phyloP scores from a whole-genome alignment of 2,797 vertebrate species.

The Channa striata region DNA sequence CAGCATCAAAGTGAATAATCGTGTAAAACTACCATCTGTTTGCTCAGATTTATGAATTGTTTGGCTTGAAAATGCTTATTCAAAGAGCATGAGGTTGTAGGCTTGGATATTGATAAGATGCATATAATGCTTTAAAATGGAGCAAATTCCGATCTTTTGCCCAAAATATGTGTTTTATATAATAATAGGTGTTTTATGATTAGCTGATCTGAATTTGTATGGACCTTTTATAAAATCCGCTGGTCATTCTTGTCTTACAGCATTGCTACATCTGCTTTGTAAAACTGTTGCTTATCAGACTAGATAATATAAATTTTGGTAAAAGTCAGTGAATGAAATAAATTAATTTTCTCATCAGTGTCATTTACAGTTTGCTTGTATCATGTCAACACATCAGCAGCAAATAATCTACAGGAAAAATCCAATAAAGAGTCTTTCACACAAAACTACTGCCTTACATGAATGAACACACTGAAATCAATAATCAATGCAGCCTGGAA shows the following conservation, averaged over 20 bases:
- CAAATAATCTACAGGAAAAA: no score
- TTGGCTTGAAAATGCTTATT: conserved; percentile 45
- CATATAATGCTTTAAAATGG: conserved; percentile 32
- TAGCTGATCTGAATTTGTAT: conserved; percentile 5
- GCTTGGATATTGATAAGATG: conserved; percentile 57
- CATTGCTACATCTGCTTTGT: no score
- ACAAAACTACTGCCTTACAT: not conserved
- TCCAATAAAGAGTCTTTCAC: no score
- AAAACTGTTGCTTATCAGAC: no score
- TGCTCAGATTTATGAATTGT: conserved; percentile 41
- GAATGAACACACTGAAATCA: not conserved
- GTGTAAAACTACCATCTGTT: conserved; percentile 65
- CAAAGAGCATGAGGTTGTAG: conserved; percentile 36
- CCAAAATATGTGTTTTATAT: conserved; percentile 16
- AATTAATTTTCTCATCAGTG: no score
- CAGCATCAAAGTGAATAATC: conserved; percentile 73
- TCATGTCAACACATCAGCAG: no score
- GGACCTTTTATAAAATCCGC: conserved; percentile 10
- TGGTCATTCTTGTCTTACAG: no score
- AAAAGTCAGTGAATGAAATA: no score
- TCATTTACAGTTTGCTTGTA: no score
- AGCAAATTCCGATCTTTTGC: conserved; percentile 31
- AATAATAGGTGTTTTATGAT: no score
- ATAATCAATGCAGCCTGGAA: not conserved
- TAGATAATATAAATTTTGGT: no score